Base-by-base conservation (phyloP, 35 echinoderm and acorn worm species). In the Hemicentrotus pulcherrimus region DNA sequence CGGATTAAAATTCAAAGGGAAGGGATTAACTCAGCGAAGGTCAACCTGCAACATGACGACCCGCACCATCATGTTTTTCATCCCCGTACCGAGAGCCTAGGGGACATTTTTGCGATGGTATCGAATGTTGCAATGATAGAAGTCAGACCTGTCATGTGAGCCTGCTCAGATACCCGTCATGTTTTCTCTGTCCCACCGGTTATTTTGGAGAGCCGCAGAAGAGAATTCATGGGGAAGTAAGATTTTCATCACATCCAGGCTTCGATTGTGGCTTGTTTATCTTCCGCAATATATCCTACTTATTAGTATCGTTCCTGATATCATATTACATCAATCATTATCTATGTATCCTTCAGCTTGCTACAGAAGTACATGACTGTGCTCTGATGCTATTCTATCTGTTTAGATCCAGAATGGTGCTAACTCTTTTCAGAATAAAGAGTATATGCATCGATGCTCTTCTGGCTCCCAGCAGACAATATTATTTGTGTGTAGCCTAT, bases 111-210 rank as follows among this genome's bases (percentile, higher is more conserved):
- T 90, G 88, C 32, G 88, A 45, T 47, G 88, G 88, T 90, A 47
- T 90, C 88, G 19, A 45, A 90, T 90, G 88, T 90, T 90, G 88
- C 15, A 90, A 90, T 41, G 88, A 90, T 90, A 33, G 88, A 32
- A 45, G 88, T 32, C 88, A 18, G 19, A 90, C 19, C 30, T 33
- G 88, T 45, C 31, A 90, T 28, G 24, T 90, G 88, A 90, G 88
- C 88, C 46, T 33, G 46, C 5, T 33, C 88, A 45, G 46, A 47
- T 47, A 90, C 46, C 46, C 12, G 32, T 90, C 33, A 45, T 90
- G 32, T 33, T 90, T 90, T 90, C 46, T 47, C 88, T 45, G 4
- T 47, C 88, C 32, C 88, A 90, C 32, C 12, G 46, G 88, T 45
- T 90, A 45, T 90, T 47, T 90, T 33, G 88, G 30, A 90, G 88